Base-by-base conservation (phyloP, 2,888 invertebrate species). In the Drosophila buzzatii region DNA sequence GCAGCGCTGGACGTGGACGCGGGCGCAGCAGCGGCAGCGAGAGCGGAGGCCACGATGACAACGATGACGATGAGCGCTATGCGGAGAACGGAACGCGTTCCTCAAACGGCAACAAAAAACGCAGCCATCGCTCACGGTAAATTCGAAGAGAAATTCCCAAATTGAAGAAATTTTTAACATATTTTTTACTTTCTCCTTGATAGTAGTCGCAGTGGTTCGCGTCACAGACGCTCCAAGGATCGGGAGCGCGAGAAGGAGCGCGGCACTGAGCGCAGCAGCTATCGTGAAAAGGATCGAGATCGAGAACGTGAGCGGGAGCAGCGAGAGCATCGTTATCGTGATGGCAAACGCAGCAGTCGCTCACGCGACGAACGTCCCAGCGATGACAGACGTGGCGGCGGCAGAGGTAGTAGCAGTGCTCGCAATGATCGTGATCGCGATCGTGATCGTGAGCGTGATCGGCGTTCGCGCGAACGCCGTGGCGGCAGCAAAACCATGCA, bases 141-240 rank as follows among this genome's bases (percentile, higher is more conserved):
- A 72, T 18, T 5, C 2, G n/a, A 12, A 35, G 14, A 0, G 12
- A 10, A 9, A 12, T 27, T 39, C 12, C 6, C 0, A 10, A n/a
- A 18, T 1, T 14, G 9, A 4, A 31, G 1, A 9, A 3, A 44
- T n/a, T n/a, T 39, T n/a, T n/a, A 0, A n/a, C 2, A n/a, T 41
- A 27, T 53, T 23, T n/a, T 23, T 12, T 27, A 0, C 8, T 18
- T 41, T 18, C 1, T 39, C 18, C 63, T 76, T 82, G 76, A 68
- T 20, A 92, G 92, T 53, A 92, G 92, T 75, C 88, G 89, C 44
- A 92, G 92, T 33, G 85, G 82, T 5, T 84, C 84, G 20, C 90
- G 89, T 47, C 72, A 81, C 53, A 79, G 63, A 33, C 80, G 79
- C 2, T 80, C 80, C 12, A 88, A 82, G 76, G 91, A 88, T 51